Base-by-base conservation (phyloP, 2,113 vertebrate genomes). In the Melanocharis versteri region DNA sequence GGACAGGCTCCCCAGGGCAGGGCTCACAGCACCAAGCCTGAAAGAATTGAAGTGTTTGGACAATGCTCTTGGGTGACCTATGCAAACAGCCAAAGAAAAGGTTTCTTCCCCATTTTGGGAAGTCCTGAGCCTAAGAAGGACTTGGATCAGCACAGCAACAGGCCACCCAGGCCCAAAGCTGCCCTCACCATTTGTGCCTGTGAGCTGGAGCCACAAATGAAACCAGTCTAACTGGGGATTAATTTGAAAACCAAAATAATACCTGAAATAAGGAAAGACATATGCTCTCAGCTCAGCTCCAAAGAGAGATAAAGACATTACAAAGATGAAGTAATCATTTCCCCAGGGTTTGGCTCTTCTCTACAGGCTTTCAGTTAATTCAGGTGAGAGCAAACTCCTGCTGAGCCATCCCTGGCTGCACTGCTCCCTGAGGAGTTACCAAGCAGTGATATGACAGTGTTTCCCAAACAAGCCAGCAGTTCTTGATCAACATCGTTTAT, bases 91-190 rank as follows among this genome's bases (percentile, higher is more conserved):
- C 72, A 80, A 57, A 61, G 9, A 11, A 81, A 83, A 84, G 11
- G 9, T 6, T 48, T 37, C 24, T 40, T 42, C 12, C 30, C 16
- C 4, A 0, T 72, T 86, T 60, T 24, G 15, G 0, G 0, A 48
- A 19, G 17, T 54, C 18, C 48, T 60, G 28, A 76, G 72, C 24
- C 40, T 51, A 39, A 30, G 1, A 64, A 62, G 12, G 33, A 14
- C 30, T 35, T 21, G 2, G 6, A 83, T 5, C 18, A 69, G 23
- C 14, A 39, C 13, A 53, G 37, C 16, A 58, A 24, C 2, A 31
- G 10, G 18, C 6, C 56, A 47, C 10, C 8, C n/a, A n/a, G n/a
- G n/a, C 39, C 13, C 21, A 54, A 56, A 82, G 42, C 15, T 33
- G 45, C 40, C 12, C 15, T 70, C 3, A 15, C 17, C 4, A 14